These are phyloP conservation scores for Tillus elongatus DNA, from an alignment of 2,888 invertebrate species.

Conservation along the genomic window DNA sequence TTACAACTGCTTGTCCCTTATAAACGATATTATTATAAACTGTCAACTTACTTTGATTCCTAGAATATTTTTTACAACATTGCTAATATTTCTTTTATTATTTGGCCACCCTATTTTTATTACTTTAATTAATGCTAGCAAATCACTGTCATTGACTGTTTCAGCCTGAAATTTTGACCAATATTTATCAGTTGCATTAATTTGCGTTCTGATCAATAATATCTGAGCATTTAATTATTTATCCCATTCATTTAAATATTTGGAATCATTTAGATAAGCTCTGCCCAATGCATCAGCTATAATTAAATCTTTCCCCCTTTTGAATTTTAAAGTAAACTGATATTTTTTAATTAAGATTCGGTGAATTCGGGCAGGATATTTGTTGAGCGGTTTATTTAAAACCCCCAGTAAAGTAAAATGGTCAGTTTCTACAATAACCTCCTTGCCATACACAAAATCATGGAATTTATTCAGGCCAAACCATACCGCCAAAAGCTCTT, in stretches of 20 bases:
- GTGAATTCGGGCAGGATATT: slow-evolving; percentile 16
- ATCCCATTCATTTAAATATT: slow-evolving; percentile 12
- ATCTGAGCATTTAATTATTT: slow-evolving; percentile 7
- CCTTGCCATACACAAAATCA: slow-evolving; percentile 27
- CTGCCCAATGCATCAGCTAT: slow-evolving; percentile 16
- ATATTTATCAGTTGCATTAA: slow-evolving; percentile 3
- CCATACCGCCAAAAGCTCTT: slow-evolving; percentile 29
- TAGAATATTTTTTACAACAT: slow-evolving; percentile 6
- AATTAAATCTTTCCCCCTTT: slow-evolving; percentile 18
- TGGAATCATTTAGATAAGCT: slow-evolving; percentile 11
- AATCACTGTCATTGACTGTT: not conserved
- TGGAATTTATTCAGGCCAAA: slow-evolving; percentile 27
- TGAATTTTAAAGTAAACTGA: slow-evolving; percentile 13
- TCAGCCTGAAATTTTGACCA: not conserved
- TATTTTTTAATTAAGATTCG: slow-evolving; percentile 14
- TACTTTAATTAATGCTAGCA: not conserved
- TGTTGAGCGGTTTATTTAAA: slow-evolving; percentile 4
- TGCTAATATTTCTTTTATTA: slow-evolving; percentile 4
- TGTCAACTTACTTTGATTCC: slow-evolving; percentile 12
- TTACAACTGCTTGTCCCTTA: slow-evolving; percentile 12
- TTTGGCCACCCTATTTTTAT: slow-evolving; percentile 14
- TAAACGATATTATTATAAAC: slow-evolving; percentile 12
- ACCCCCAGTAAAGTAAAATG: slow-evolving; percentile 32
- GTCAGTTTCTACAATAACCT: slow-evolving; percentile 25
- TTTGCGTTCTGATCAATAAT: not conserved